Evolutionary conservation across 1,140 invertebrate species (phyloP), one percentile per base, ranked within the genome.

Genomic region (Orius laevigatus): DNA sequence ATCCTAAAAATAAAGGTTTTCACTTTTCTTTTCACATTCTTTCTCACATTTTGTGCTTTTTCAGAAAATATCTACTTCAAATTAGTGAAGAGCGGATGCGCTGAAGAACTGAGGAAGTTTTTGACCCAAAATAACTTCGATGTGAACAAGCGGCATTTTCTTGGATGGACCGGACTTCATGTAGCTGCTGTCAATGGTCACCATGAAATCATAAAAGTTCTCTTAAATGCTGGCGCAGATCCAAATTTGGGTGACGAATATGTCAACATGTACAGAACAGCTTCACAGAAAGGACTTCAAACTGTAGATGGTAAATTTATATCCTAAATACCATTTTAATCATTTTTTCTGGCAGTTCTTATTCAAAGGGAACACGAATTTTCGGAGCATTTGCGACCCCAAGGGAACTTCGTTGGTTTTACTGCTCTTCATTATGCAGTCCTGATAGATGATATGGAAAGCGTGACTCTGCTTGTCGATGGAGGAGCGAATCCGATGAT

Each of bases 351-450:
- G 60, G 39, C 55, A 79, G 79, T 84, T 10, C 59, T 82, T 42
- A 64, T 75, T 47, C 69, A 67, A 20, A 66, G 85, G 49, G 83
- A 89, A 59, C 77, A 83, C 38, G 82, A 89, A 61, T 94, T 92
- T 63, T 81, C 74, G 56, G 70, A 78, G 54, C 60, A 70, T 18
- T 69, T 92, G 49, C 57, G 78, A 11, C 46, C 50, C 6, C 46
- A 49, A 45, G 53, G 38, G n/a, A 78, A 74, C 8, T 93, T 88
- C 61, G 69, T 76, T 51, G 88, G 86, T 14, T 91, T 85, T 63
- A 92, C 89, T 45, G 75, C 88, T 38, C 68, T 95, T 36, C 89
- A 93, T 64, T 95, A 94, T 70, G 87, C 88, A 12, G 83, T 80
- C 36, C 64, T 94, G 25, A 69, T 74, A 10, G 78, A 90, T 66